Percentiles rank a stretch among this genome's conserved stretches.
Conservation (phyloP, 2,888 invertebrate genomes). For the Spilarctia lutea region DNA sequence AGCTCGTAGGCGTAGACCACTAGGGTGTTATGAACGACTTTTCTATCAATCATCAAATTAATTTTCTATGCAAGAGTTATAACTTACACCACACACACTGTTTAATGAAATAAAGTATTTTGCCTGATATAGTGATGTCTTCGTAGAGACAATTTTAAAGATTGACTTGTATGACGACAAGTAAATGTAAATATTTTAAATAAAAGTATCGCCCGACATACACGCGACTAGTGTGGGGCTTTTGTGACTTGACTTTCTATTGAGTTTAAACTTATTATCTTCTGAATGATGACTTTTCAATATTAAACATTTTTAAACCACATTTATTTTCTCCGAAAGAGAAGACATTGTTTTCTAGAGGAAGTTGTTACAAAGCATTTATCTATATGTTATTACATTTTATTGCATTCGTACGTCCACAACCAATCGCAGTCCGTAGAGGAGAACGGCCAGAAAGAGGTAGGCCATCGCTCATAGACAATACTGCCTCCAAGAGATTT, state of each 20-base stretch:
- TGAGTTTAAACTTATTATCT: conserved; percentile 72
- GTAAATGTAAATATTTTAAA: conserved; percentile 84
- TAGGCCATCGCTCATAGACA: conserved; percentile 80
- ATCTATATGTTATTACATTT: conserved; percentile 86
- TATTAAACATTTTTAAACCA: conserved; percentile 62
- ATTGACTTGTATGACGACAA: conserved; percentile 79
- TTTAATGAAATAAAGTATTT: conserved; percentile 77
- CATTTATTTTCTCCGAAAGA: conserved; percentile 74
- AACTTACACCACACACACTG: conserved; percentile 83
- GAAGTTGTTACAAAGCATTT: conserved; percentile 84
- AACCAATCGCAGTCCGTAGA: conserved; percentile 87
- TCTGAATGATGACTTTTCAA: conserved; percentile 79
- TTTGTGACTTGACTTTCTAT: conserved; percentile 78
- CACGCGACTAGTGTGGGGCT: conserved; percentile 78
- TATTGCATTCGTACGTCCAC: conserved; percentile 87
- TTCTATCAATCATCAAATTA: conserved; percentile 84
- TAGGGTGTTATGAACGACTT: conserved; percentile 85
- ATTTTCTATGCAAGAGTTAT: conserved; percentile 85
- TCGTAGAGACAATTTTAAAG: conserved; percentile 83
- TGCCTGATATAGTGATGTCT: conserved; percentile 85
- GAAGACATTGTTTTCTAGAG: conserved; percentile 76
- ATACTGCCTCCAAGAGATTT: conserved; percentile 63
- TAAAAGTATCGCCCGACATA: conserved; percentile 75
- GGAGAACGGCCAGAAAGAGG: conserved; percentile 86
- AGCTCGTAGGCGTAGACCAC: conserved; percentile 85